phyloP scores from a whole-genome alignment of 2,113 vertebrate species.

The Prunella fulvescens region DNA sequence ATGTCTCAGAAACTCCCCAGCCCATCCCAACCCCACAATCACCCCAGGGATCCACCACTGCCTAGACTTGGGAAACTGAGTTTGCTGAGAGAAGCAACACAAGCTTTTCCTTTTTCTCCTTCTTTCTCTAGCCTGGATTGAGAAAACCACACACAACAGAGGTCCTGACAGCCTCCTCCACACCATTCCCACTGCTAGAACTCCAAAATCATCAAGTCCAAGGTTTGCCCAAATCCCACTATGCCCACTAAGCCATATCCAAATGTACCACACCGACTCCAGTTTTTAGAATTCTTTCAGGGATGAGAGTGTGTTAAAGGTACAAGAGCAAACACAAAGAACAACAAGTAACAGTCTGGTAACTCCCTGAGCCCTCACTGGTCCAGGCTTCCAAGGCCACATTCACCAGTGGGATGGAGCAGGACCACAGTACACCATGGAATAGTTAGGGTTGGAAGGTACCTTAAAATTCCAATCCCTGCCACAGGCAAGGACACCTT shows the following conservation, averaged over 20 bases:
- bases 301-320: not conserved
- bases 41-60: not conserved
- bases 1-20: rapidly evolving
- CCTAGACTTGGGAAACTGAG: rapidly evolving
- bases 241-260: rapidly evolving
- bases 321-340: not conserved
- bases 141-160: not conserved
- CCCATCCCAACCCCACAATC: not conserved
- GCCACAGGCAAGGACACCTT: not conserved
- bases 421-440: not conserved
- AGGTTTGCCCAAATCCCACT: not conserved
- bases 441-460: not conserved
- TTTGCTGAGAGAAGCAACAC: not conserved
- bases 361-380: not conserved
- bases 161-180: not conserved
- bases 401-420: not conserved
- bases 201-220: not conserved
- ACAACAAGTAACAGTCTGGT: not conserved
- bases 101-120: not conserved
- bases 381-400: rapidly evolving
- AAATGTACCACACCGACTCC: not conserved
- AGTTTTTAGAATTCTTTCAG: not conserved
- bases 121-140: rapidly evolving
- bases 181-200: not conserved
- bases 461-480: not conserved